Base-by-base conservation (phyloP, 2,797 vertebrate species). In the Acanthurus leucopareius region DNA sequence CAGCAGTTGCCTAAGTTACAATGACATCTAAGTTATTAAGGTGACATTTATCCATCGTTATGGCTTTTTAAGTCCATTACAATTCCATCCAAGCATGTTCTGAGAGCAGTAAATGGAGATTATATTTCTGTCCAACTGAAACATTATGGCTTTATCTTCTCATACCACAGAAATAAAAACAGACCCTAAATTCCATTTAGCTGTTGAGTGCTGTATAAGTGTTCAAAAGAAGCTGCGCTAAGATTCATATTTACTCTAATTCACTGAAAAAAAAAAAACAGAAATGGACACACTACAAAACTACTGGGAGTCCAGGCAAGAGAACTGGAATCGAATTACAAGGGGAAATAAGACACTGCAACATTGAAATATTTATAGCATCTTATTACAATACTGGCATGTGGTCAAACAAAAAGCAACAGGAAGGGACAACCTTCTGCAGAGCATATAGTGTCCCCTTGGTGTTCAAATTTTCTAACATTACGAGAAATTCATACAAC, bases 341-440 rank as follows among this genome's bases (percentile, higher is more conserved):
- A 69, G 48, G 54, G 61, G 87, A 87, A 94, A 93, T 70, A 49
- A 68, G 88, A 89, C 72, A 88, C 82, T 49, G 17, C 14, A 32
- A 7, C 11, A 3, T 61, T 94, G 54, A 93, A 94, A 92, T 93
- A 93, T 94, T 93, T 54, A 94, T 74, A 80, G 80, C 68, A 71
- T 64, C 81, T 88, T 83, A 93, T 90, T 83, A 89, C 62, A 88
- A 74, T 71, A 65, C 77, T 77, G 86, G 80, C 82, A 40, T 32
- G 47, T 42, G 77, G 91, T 69, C 64, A 80, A 58, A 1, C 48
- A 47, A 65, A 35, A 66, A 80, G 3, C 10, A 51, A 42, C 38
- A 40, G 28, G 52, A 70, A 61, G 57, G 42, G 32, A 56, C 11
- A 5, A 51, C 66, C n/a, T 60, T 14, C 56, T 65, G 49, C 40